These are phyloP conservation scores for Pseudorhombus dupliciocellatus DNA, from an alignment of 2,113 vertebrate genomes.

Conservation along the genomic window DNA sequence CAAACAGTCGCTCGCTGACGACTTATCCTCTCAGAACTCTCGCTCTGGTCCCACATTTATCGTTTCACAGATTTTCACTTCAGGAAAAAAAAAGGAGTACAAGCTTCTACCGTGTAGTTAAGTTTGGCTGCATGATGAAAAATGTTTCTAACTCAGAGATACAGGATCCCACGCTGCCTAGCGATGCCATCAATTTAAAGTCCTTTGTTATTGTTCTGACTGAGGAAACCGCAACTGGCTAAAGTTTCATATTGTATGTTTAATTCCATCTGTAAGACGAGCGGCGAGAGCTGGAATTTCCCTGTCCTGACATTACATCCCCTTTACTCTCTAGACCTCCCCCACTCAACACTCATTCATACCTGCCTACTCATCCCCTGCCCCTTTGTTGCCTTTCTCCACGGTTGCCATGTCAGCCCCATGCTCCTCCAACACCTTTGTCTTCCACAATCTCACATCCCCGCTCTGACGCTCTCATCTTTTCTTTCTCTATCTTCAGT, in stretches of 20 bases:
- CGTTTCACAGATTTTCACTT: background rate
- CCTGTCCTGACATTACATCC: background rate
- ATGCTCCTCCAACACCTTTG: background rate
- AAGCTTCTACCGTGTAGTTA: background rate
- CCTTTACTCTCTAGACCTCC: background rate
- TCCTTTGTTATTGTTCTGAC: too few relatives aligned
- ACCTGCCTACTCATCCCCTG: background rate
- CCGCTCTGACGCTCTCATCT: background rate
- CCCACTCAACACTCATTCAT: background rate
- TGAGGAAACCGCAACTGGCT: too few relatives aligned
- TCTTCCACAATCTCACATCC: background rate
- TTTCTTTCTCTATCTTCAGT: background rate
- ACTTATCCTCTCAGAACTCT: background rate
- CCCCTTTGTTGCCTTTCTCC: constrained; percentile 1
- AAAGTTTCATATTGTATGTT: too few relatives aligned
- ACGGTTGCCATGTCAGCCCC: constrained; percentile 2
- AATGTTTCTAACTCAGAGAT: too few relatives aligned
- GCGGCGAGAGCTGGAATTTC: background rate
- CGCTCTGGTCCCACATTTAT: background rate
- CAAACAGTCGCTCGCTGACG: background rate
- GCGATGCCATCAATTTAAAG: too few relatives aligned
- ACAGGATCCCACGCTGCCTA: too few relatives aligned
- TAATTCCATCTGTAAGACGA: background rate
- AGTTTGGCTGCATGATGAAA: background rate
- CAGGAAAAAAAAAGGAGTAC: background rate